A percentile compares a stretch with the other conserved stretches of the same genome.
These are phyloP conservation scores for Pogoniulus pusillus DNA, from an alignment of 2,797 vertebrate species.

Conservation along the genomic window DNA sequence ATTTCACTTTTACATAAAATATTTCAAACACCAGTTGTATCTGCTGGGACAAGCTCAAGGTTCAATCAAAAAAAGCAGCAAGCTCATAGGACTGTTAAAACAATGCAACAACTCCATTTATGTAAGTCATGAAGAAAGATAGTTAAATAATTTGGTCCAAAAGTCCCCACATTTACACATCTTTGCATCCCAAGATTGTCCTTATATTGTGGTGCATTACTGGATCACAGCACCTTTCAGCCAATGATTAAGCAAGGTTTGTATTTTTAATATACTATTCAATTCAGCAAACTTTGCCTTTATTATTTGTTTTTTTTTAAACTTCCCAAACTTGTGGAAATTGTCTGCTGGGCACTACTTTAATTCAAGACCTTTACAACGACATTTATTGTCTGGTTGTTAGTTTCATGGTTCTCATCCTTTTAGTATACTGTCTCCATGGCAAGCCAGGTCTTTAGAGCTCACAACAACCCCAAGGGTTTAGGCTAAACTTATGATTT, in stretches of 20 bases:
- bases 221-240: neutral
- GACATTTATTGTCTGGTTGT: neutral
- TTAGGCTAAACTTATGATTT: conserved; percentile 24
- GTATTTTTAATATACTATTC: neutral
- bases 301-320: neutral
- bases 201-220: neutral
- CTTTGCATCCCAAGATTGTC: neutral
- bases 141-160: neutral
- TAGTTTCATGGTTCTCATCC: conserved; percentile 1
- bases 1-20: neutral
- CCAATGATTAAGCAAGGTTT: neutral
- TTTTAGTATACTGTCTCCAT: neutral
- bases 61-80: neutral
- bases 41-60: neutral
- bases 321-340: neutral
- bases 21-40: neutral
- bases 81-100: neutral
- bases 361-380: neutral
- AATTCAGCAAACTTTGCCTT: neutral
- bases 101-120: neutral
- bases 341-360: neutral
- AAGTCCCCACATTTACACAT: neutral
- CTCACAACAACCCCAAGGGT: neutral
- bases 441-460: conserved; percentile 10
- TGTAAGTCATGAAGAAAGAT: neutral